Base-by-base conservation (phyloP, 2,888 invertebrate species). In the Lamellibrachia columna region DNA sequence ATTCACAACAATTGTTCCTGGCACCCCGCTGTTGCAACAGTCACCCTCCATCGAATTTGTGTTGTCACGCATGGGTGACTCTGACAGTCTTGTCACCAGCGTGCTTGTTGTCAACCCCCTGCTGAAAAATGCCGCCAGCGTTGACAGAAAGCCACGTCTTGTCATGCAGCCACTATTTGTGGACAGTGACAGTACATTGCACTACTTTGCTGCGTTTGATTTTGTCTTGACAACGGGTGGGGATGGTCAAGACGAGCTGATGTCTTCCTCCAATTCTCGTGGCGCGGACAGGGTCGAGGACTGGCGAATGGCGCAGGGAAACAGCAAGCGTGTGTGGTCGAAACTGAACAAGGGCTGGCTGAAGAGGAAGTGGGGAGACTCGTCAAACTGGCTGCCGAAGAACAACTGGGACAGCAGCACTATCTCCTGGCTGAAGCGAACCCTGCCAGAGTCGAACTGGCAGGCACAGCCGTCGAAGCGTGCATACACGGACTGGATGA, bases 351-450 rank as follows among this genome's bases (percentile, higher is more conserved):
- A 22, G 22, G 75, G 75, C 4, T 75, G 75, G 75, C 75, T 75
- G 75, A 75, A 75, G 22, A 75, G 22, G 75, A 75, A 75, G 22
- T 75, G 75, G 75, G 75, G 75, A 75, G 75, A 75, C 75, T 75
- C 75, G 6, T 15, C 22, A n/a, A 75, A 75, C 75, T 75, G 75
- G 75, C 75, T 75, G 75, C 75, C 75, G 22, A 75, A 75, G 22
- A 22, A 75, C 22, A 15, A 75, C 75, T 75, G 75, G 75, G 75
- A 75, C 75, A 75, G 75, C 75, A 75, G n/a, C 75, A 75, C 75
- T 4, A 93, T 93, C 92, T 60, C 92, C 7, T 93, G 93, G 93
- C 92, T 93, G 52, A 93, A 93, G 91, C 52, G 93, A 22, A 52
- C 91, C 28, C 90, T 90, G 28, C 11, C 53, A 22, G 93, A 93